Base-by-base conservation (phyloP, 2,888 invertebrate genomes). In the Blastobasis adustella region DNA sequence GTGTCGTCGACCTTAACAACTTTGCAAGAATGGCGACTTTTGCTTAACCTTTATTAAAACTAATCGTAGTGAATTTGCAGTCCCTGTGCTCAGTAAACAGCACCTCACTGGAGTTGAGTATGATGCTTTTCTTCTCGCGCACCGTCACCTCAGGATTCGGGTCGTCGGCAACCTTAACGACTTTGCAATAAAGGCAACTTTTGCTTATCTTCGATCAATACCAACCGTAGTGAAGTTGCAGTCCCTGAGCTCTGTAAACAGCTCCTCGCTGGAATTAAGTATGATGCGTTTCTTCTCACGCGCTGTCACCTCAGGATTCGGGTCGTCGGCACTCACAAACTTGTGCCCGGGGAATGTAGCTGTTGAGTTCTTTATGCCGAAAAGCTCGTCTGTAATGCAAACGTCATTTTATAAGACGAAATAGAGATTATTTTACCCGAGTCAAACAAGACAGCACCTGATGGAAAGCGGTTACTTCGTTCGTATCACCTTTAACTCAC, bases 21-120 rank as follows among this genome's bases (percentile, higher is more conserved):
- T 41, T 8, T 41, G 9, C 44, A 44, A 10, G 1, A 10, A 44
- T 1, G 6, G 8, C 10, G 10, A 1, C 10, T 44, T 6, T 44
- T 44, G 9, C n/a, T 9, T 46, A 45, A 36, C 5, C 9, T 36
- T n/a, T 6, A 9, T 23, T 5, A 38, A 23, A 23, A 69, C 71
- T 67, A 41, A 91, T 93, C 57, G 95, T 94, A 71, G 96, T 96
- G 72, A 98, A 98, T 83, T 96, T 97, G 73, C 95, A 96, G 73
- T 98, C 98, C 43, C 98, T 90, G 47, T 98, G 90, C 71, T 98
- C 98, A 0, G 93, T 92, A 77, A 93, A 98, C 8, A 98, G 80
- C 67, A 95, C 95, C 71, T 98, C 98, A 9, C 92, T 91, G 0
- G 98, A 98, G 87, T 97, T 96, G 47, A 98, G 90, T 56, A 95